A percentile compares a stretch with the other conserved stretches of the same genome.
phyloP scores from a whole-genome alignment of 2,888 invertebrate genomes.

The Clusia tigrina region DNA sequence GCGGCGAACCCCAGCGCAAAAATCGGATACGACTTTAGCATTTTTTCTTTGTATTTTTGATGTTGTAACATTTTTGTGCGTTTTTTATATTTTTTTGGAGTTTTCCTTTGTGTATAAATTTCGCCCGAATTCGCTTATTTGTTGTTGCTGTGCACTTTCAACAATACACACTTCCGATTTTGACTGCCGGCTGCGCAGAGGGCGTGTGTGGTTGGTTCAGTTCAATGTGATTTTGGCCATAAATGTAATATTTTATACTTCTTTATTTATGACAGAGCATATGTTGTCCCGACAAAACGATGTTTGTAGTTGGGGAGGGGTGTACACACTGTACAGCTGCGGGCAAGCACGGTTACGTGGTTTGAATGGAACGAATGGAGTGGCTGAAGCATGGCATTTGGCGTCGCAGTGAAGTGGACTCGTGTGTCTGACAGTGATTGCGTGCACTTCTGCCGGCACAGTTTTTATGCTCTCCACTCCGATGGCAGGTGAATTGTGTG shows the following conservation, averaged over 20 bases:
- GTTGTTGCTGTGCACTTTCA: slow-evolving; percentile 3
- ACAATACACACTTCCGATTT: not conserved
- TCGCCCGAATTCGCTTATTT: not conserved
- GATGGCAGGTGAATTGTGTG: not conserved
- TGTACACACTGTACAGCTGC: not conserved
- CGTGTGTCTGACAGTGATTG: not conserved
- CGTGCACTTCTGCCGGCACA: slow-evolving; percentile 1
- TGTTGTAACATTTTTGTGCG: no score
- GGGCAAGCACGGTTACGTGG: not conserved
- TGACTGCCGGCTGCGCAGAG: not conserved
- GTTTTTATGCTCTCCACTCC: not conserved
- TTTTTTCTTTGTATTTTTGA: no score
- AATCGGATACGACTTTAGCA: not conserved
- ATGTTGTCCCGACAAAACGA: not conserved
- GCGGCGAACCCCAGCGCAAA: not conserved
- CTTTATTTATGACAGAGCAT: slow-evolving; percentile 9
- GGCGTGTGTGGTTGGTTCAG: not conserved
- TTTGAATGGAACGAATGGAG: not conserved
- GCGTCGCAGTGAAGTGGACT: not conserved
- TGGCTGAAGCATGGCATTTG: not conserved
- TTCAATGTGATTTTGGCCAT: slow-evolving; percentile 5
- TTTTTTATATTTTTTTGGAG: no score
- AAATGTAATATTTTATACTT: slow-evolving; percentile 10
- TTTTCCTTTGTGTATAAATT: not conserved
- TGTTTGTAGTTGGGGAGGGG: not conserved